A percentile compares a stretch with the other conserved stretches of the same genome.
Conservation (phyloP, 2,797 vertebrate species). For the Spinus olivaceus region DNA sequence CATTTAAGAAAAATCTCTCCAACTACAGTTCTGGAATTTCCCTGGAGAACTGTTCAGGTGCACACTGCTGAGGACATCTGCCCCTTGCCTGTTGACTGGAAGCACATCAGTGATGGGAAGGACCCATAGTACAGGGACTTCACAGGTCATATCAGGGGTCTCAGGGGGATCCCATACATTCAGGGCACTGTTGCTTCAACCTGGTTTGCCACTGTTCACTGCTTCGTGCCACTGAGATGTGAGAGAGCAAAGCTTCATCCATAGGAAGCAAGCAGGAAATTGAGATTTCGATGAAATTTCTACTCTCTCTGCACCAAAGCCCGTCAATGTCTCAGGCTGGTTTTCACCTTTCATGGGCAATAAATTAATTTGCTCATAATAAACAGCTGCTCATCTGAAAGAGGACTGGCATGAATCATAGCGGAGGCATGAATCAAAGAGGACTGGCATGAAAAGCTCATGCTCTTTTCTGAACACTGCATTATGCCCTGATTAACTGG, state of each 20-base stretch:
- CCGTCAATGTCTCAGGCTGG: background rate
- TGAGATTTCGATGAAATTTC: background rate
- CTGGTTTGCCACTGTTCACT: background rate
- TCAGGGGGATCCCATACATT: background rate
- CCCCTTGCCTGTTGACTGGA: background rate
- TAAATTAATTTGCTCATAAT: background rate
- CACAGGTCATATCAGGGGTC: background rate
- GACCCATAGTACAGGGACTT: background rate
- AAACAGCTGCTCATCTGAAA: background rate
- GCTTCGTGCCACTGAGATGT: background rate
- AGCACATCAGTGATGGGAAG: background rate
- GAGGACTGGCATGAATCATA: conserved; percentile 10
- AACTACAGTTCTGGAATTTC: background rate
- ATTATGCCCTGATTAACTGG: conserved; percentile 19
- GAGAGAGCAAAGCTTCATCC: background rate
- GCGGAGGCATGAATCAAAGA: background rate
- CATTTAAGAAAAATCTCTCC: background rate
- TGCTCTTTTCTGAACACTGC: background rate
- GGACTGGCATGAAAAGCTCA: conserved; percentile 4
- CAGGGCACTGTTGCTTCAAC: background rate
- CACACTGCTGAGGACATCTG: background rate
- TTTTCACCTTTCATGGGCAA: background rate
- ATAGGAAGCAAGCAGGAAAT: background rate
- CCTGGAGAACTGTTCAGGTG: background rate
- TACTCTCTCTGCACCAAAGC: background rate